Percentiles rank a stretch among this genome's conserved stretches.
These are phyloP conservation scores for Numenius arquata DNA, from an alignment of 2,113 vertebrate species.

Conservation along the genomic window DNA sequence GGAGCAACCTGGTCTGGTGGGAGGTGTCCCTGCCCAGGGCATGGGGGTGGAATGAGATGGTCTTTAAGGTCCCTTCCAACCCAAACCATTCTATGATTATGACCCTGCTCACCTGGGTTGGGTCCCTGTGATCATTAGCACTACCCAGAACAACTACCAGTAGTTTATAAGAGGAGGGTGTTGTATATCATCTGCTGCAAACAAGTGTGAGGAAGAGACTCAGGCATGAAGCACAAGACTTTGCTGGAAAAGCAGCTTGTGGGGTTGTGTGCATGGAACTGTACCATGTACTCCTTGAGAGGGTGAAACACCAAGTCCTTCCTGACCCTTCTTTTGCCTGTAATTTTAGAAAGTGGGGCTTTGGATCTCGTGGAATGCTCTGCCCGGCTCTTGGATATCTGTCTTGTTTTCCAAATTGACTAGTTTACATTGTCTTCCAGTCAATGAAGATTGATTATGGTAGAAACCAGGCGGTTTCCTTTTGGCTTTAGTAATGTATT, in stretches of 20 bases:
- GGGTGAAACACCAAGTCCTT: background rate
- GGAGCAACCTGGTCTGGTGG: too few relatives aligned
- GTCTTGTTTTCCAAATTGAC: background rate
- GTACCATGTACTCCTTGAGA: background rate
- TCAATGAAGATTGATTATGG: background rate
- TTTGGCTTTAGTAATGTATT: background rate
- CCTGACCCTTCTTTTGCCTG: background rate
- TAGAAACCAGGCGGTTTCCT: background rate
- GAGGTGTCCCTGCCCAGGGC: too few relatives aligned
- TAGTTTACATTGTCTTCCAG: background rate
- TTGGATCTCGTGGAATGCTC: background rate
- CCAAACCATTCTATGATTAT: background rate
- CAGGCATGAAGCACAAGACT: background rate
- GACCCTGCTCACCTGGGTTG: background rate
- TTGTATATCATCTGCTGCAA: rapidly evolving
- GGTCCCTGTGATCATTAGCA: too few relatives aligned
- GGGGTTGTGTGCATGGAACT: rapidly evolving
- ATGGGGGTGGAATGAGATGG: too few relatives aligned
- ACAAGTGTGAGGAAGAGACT: background rate
- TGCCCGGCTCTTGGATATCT: background rate
- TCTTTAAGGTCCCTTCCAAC: too few relatives aligned
- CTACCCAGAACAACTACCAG: background rate
- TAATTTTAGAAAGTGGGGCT: background rate
- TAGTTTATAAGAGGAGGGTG: background rate
- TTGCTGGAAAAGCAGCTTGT: background rate